Evolutionary conservation across 2,797 vertebrate genomes (phyloP).

Genomic region (Hypotaenidia okinawae): DNA sequence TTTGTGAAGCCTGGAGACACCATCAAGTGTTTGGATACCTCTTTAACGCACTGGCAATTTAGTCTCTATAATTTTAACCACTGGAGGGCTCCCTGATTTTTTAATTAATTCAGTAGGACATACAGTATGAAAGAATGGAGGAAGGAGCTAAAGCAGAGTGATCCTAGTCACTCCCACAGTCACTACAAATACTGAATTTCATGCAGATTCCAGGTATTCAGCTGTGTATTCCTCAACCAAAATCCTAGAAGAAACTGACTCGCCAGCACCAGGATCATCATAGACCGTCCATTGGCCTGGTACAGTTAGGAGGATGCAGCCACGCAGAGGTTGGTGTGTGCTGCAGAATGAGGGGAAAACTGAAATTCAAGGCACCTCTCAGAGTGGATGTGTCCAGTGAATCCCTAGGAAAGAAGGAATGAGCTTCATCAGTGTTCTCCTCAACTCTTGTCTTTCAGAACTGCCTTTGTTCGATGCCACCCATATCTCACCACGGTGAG

Average conservation of each 20-base stretch:
- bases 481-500: fast-evolving
- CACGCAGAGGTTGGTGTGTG: background rate
- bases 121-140: background rate
- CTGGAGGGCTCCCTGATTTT: constrained; percentile 62
- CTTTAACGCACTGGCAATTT: background rate
- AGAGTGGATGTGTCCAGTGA: fast-evolving
- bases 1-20: background rate
- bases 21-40: background rate
- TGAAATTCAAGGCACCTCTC: background rate
- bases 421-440: background rate
- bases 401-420: background rate
- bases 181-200: background rate
- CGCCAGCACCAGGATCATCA: background rate
- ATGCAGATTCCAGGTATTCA: background rate
- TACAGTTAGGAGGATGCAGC: background rate
- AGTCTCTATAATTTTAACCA: constrained; percentile 29
- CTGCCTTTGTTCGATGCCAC: background rate
- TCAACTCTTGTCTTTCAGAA: background rate
- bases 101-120: constrained; percentile 8
- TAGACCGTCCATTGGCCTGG: background rate
- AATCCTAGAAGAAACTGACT: background rate
- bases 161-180: background rate
- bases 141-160: background rate
- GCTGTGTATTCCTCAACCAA: background rate
- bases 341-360: background rate